Base-by-base conservation (phyloP, 2,888 invertebrate genomes). In the Noctua comes region DNA sequence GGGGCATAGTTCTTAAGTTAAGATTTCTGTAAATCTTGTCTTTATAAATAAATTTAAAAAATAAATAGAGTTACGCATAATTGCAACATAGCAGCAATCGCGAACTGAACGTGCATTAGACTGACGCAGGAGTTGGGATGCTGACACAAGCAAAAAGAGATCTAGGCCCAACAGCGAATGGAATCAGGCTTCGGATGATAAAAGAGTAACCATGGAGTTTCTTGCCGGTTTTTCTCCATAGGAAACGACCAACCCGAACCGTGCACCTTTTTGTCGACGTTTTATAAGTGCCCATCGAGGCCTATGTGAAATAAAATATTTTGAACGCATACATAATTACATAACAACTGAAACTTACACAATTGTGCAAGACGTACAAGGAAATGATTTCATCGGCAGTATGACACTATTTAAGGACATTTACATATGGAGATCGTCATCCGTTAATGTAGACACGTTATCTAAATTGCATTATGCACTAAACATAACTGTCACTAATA, bases 391-490 rank as follows among this genome's bases (percentile, higher is more conserved):
- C 18, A 31, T 18, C 54, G 76, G 46, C 68, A 82, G 40, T 51
- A 40, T 74, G n/a, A 51, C n/a, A 27, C 27, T 13, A 54, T 27
- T 64, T 40, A 40, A 68, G 24, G 31, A 18, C 4, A 59, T 77
- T 81, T 43, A 46, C 80, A 79, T 84, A 62, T 79, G 51, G 51
- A 7, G 21, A 62, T 46, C 27, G 31, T n/a, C 46, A 80, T 62
- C 66, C n/a, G 3, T 70, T 31, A 57, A 66, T 73, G 54, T 62
- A 68, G 51, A 54, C 43, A 73, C n/a, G 46, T 31, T 31, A 43
- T 64, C 46, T 62, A 64, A 79, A 79, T 70, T 85, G 71, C 80
- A 71, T 48, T 84, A 68, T 48, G 62, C 62, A 48, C 70, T 71
- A 31, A 48, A 78, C n/a, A 43, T 36, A 48, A 48, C 68, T 68